phyloP scores from a whole-genome alignment of 2,797 vertebrate genomes.

The Sternotherus odoratus region DNA sequence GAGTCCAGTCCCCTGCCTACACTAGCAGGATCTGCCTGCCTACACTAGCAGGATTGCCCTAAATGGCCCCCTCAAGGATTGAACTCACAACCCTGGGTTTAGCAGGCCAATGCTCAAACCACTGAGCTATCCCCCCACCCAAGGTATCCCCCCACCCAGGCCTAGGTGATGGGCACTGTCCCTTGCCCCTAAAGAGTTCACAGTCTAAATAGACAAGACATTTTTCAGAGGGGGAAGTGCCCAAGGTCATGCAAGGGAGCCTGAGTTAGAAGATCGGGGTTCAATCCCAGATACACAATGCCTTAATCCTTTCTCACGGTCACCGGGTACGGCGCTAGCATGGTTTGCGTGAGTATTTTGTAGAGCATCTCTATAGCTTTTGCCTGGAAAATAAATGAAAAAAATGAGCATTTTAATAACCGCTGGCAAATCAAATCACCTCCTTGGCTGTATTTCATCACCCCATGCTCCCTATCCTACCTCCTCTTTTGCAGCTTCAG shows the following conservation, averaged over 20 bases:
- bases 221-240: neutral
- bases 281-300: too few species aligned
- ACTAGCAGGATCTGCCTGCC: too few species aligned
- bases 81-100: too few species aligned
- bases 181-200: neutral
- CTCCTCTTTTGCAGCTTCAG: conserved; percentile 77
- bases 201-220: neutral
- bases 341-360: neutral
- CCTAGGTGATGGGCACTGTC: neutral
- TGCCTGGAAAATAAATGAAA: neutral
- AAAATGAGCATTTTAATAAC: neutral
- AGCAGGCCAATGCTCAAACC: too few species aligned
- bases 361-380: neutral
- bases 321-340: too few species aligned
- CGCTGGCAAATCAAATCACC: neutral
- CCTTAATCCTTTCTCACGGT: too few species aligned
- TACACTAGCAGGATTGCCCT: too few species aligned
- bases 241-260: neutral
- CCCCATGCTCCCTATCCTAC: conserved; percentile 68
- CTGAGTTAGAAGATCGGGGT: neutral
- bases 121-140: too few species aligned
- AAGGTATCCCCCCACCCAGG: too few species aligned
- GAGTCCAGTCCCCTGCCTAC: too few species aligned
- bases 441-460: neutral
- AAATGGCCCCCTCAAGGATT: too few species aligned